A percentile compares a stretch with the other conserved stretches of the same genome.
These are phyloP conservation scores for Asteroscopus sphinx DNA, from an alignment of 2,888 invertebrate species.

Conservation along the genomic window DNA sequence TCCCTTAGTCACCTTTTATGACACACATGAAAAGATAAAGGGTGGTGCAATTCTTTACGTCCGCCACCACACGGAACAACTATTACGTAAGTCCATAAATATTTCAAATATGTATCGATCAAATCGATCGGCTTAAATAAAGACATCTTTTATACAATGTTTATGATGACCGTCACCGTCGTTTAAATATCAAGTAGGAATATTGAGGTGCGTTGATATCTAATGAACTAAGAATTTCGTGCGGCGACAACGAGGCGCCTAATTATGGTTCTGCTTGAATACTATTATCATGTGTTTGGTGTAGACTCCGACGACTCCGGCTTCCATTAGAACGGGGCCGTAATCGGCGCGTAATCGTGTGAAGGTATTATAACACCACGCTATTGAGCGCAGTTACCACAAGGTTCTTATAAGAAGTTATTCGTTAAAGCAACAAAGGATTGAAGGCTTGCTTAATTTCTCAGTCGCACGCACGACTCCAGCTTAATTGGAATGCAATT, in stretches of 20 bases:
- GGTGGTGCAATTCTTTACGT: too few species aligned
- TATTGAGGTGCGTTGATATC: conserved; percentile 36
- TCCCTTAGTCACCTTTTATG: too few species aligned
- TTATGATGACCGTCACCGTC: conserved; percentile 27
- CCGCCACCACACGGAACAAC: too few species aligned
- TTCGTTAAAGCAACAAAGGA: conserved; percentile 84
- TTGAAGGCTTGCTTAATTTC: conserved; percentile 85
- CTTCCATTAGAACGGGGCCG: conserved; percentile 74
- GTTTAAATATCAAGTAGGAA: conserved; percentile 30
- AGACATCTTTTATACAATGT: conserved; percentile 30
- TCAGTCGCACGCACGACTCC: conserved; percentile 83
- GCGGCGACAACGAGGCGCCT: conserved; percentile 51
- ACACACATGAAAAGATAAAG: too few species aligned
- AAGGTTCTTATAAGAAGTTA: conserved; percentile 84
- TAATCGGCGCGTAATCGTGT: conserved; percentile 80
- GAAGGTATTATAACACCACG: conserved; percentile 80
- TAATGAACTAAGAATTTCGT: conserved; percentile 47
- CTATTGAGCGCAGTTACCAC: conserved; percentile 79
- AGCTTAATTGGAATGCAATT: conserved; percentile 79
- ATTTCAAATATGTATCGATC: conserved; percentile 38
- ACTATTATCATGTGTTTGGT: conserved; percentile 45
- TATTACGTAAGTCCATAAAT: conserved; percentile 42
- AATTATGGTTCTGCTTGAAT: conserved; percentile 43
- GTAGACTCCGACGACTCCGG: conserved; percentile 55
- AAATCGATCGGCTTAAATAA: conserved; percentile 22